A percentile compares a stretch with the other conserved stretches of the same genome.
Evolutionary conservation across 2,113 vertebrate species (phyloP).

Genomic region (Ramphastos sulfuratus): DNA sequence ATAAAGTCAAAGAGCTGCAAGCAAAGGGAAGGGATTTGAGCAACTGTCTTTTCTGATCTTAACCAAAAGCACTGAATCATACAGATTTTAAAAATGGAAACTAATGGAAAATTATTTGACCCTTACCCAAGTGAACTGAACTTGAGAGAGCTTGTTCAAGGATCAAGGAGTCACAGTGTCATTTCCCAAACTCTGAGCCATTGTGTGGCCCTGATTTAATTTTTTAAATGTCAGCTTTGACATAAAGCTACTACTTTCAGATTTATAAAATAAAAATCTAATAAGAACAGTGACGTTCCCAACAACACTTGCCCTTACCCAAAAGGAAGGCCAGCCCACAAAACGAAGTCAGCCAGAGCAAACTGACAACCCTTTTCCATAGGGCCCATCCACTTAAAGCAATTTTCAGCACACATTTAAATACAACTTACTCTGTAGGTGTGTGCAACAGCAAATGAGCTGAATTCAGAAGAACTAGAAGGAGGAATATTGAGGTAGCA

Average conservation of each 20-base stretch:
- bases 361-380: background rate
- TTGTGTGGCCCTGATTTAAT: background rate
- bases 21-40: background rate
- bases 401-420: slow-evolving; percentile 3
- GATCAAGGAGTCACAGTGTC: slow-evolving; percentile 14
- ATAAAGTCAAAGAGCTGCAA: background rate
- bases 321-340: background rate
- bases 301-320: slow-evolving; percentile 14
- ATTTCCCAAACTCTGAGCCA: slow-evolving; percentile 41
- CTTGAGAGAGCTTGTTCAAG: background rate
- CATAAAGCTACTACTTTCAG: slow-evolving; percentile 61
- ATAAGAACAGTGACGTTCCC: slow-evolving; percentile 48
- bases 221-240: slow-evolving; percentile 66
- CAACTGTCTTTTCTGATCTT: background rate
- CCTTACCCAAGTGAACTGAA: slow-evolving; percentile 36
- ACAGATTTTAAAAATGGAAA: slow-evolving; percentile 50
- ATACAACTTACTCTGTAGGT: slow-evolving; percentile 60
- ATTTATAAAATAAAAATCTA: slow-evolving; percentile 56
- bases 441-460: slow-evolving; percentile 71
- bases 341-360: background rate
- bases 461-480: slow-evolving; percentile 76
- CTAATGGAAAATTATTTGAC: slow-evolving; percentile 57
- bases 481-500: background rate
- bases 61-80: slow-evolving; percentile 24
- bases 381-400: background rate